Base-by-base conservation (phyloP, 1,140 invertebrate genomes). In the Aphaenogaster rudis region DNA sequence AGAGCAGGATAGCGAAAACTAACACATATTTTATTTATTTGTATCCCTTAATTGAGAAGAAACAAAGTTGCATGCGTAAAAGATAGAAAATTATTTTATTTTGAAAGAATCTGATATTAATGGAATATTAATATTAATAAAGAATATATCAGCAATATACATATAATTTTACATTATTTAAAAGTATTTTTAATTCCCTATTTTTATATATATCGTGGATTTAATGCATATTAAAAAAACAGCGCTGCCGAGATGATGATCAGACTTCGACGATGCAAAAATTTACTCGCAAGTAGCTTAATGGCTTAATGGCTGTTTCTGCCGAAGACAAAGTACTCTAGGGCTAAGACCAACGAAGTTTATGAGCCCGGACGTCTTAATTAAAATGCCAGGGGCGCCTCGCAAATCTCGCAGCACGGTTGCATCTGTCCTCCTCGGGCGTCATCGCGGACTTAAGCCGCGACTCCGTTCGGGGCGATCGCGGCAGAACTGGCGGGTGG, bases 401-500 rank as follows among this genome's bases (percentile, higher is more conserved):
- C 69, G 54, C 80, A 74, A 84, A 84, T 84, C 80, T 84, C 69
- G 28, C 57, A 42, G 42, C 48, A 84, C n/a, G 28, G 80, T 61
- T 61, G 69, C 69, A 76, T 61, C 67, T 61, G 67, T 82, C 67
- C 17, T 39, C 52, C 33, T 50, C 33, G 42, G 8, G n/a, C 59
- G 54, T 71, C 64, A 66, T 48, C 72, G 74, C 45, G 39, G 5
- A 42, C 13, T 87, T 88, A 71, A 45, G n/a, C 42, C 80, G 54
- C 69, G 42, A 74, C 28, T 72, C 36, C 33, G 39, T 61, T 80
- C 52, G 69, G 36, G 9, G 28, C 54, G 42, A 74, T 63, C 54
- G 45, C 54, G 21, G 36, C 28, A 15, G 6, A 7, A 45, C 42
- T 57, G 21, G 52, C 52, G 66, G 21, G 79, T 61, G 80, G 80